Percentiles rank a stretch among this genome's conserved stretches.
Conservation (phyloP, 2,797 vertebrate species). For the Margarornis squamiger region DNA sequence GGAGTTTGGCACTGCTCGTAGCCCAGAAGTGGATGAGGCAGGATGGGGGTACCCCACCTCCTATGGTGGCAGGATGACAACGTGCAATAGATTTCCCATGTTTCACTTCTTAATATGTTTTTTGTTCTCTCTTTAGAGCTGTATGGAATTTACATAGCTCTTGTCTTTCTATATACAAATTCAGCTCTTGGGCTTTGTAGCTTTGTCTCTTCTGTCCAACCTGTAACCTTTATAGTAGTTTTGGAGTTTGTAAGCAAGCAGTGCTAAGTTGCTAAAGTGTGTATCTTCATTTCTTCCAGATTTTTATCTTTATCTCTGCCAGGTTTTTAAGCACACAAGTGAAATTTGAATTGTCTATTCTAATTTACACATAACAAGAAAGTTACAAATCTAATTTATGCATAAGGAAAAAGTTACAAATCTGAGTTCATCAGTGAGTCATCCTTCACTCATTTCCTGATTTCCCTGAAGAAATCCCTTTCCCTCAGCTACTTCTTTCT, state of each 20-base stretch:
- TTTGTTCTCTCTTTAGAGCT: background rate
- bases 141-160: background rate
- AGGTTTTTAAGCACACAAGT: background rate
- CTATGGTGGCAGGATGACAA: accelerated
- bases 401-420: background rate
- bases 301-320: background rate
- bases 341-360: background rate
- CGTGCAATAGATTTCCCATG: background rate
- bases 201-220: background rate
- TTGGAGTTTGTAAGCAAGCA: background rate
- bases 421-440: background rate
- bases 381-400: background rate
- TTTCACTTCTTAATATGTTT: background rate
- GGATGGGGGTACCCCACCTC: background rate
- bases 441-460: background rate
- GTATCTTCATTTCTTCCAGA: background rate
- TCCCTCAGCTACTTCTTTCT: background rate
- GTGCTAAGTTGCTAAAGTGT: background rate
- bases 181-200: background rate
- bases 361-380: background rate
- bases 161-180: background rate
- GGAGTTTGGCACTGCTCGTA: background rate
- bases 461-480: constrained; percentile 18
- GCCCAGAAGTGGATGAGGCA: background rate
- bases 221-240: background rate